phyloP scores from a whole-genome alignment of 2,797 vertebrate species.

The Crax fasciolata region DNA sequence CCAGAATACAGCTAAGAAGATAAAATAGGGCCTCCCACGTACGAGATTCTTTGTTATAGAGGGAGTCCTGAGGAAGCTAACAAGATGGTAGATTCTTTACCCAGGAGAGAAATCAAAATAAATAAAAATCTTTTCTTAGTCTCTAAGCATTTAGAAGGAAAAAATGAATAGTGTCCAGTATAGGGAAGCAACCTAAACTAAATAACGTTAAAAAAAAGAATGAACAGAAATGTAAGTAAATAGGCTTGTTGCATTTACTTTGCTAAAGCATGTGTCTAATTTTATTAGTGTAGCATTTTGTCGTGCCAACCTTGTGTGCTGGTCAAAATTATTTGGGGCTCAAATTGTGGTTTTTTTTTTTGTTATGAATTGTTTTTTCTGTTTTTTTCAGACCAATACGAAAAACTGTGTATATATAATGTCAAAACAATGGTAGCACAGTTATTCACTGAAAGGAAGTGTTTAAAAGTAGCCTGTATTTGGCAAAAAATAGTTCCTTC shows the following conservation, averaged over 20 bases:
- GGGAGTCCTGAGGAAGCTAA: neutral
- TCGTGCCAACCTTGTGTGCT: neutral
- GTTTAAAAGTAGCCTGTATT: neutral
- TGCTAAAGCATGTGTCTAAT: neutral
- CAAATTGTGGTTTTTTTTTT: neutral
- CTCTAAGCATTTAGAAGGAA: neutral
- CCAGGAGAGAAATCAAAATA: conserved; percentile 11
- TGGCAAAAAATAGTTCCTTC: neutral
- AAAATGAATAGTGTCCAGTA: neutral
- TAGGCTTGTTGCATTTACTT: neutral
- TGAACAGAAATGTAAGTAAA: neutral
- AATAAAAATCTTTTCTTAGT: conserved; percentile 1
- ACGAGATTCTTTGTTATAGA: neutral
- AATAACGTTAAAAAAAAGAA: neutral
- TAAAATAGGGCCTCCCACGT: neutral
- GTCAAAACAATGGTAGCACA: neutral
- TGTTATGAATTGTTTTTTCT: neutral
- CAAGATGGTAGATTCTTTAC: conserved; percentile 2
- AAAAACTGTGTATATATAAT: neutral
- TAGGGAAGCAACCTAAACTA: neutral
- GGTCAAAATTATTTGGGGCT: neutral
- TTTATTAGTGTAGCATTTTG: neutral
- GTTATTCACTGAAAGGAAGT: neutral
- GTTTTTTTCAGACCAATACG: neutral
- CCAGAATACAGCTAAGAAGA: neutral